A percentile compares a stretch with the other conserved stretches of the same genome.
Conservation (phyloP, 2,888 invertebrate genomes). For the Entomobrya multifasciata region DNA sequence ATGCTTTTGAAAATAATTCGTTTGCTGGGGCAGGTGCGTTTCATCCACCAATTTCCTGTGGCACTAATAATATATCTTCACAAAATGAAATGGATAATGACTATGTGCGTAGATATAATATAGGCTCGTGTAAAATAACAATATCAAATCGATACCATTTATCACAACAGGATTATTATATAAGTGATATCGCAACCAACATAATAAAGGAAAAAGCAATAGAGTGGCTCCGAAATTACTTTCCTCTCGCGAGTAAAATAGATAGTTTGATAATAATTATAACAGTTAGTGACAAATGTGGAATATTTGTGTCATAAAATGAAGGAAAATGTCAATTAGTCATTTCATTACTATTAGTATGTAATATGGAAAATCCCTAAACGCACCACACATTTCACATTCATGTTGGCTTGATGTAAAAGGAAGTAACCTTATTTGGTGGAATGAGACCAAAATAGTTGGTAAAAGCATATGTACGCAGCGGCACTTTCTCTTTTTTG, state of each 20-base stretch:
- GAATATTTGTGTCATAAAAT: constrained; percentile 22
- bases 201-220: not conserved
- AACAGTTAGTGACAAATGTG: constrained; percentile 51
- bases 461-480: not conserved
- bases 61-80: too few species aligned
- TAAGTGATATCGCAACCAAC: constrained; percentile 10
- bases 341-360: constrained; percentile 15
- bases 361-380: too few species aligned
- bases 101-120: not conserved
- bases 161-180: constrained; percentile 44
- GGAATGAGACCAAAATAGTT: not conserved
- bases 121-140: constrained; percentile 15
- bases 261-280: not conserved
- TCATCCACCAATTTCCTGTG: too few species aligned
- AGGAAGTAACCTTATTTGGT: not conserved
- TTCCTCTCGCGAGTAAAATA: not conserved
- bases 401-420: not conserved
- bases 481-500: not conserved
- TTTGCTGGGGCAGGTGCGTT: too few species aligned
- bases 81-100: not conserved
- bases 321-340: constrained; percentile 50
- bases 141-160: constrained; percentile 53
- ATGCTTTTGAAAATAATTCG: too few species aligned
- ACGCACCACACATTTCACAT: too few species aligned
- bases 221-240: not conserved